Percentiles rank a stretch among this genome's conserved stretches.
These are phyloP conservation scores for Camelus dromedarius DNA, from an alignment of 2,113 vertebrate species.

Conservation along the genomic window DNA sequence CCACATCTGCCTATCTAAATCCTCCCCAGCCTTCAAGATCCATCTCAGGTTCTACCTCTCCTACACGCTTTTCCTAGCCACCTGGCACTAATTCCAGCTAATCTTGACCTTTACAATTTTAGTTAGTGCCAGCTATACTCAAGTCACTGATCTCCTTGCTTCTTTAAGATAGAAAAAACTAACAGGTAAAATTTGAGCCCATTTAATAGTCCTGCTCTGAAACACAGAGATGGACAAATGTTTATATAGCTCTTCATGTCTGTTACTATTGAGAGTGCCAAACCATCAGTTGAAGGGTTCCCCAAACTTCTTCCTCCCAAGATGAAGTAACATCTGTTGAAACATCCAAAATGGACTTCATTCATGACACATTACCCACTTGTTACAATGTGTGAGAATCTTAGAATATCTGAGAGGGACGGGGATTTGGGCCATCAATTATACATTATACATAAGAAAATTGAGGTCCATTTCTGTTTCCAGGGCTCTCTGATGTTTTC, in stretches of 20 bases:
- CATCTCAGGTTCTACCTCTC: not conserved
- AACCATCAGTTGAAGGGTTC: not conserved
- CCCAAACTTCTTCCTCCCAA: not conserved
- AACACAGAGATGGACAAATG: not conserved
- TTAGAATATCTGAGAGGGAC: not conserved
- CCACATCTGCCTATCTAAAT: not conserved
- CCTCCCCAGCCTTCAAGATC: not conserved
- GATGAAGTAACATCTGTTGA: not conserved
- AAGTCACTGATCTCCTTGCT: not conserved
- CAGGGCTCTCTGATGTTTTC: constrained; percentile 4
- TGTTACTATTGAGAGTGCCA: not conserved
- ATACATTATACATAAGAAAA: constrained; percentile 12
- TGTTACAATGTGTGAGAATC: constrained; percentile 10
- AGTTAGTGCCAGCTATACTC: not conserved
- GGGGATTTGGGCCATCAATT: constrained; percentile 5
- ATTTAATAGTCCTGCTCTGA: not conserved
- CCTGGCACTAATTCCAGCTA: not conserved
- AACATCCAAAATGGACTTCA: constrained; percentile 16
- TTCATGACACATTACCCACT: not conserved
- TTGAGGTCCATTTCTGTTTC: constrained; percentile 1
- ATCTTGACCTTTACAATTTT: constrained; percentile 20
- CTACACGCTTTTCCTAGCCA: not conserved
- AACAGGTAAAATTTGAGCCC: not conserved
- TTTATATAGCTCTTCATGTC: not conserved
- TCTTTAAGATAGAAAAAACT: constrained; percentile 1